These are phyloP conservation scores for Drosophila birchii DNA, from an alignment of 2,888 invertebrate genomes.

Conservation along the genomic window DNA sequence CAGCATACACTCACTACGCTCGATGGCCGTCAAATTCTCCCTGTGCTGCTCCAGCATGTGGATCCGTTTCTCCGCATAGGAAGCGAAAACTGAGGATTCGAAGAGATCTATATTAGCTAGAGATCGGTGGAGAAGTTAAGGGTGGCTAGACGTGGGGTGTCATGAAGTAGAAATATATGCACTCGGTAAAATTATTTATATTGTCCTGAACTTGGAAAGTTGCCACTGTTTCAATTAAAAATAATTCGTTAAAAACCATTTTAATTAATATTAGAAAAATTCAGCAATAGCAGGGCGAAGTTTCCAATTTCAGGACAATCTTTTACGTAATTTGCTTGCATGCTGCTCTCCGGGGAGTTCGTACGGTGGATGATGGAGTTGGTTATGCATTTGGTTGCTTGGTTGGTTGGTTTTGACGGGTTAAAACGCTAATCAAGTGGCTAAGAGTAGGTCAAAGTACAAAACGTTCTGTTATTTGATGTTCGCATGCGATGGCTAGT, in stretches of 20 bases:
- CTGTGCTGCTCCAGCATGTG: slow-evolving; percentile 79
- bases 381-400: slow-evolving; percentile 49
- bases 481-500: slow-evolving; percentile 63
- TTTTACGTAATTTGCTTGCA: slow-evolving; percentile 51
- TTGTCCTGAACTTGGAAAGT: slow-evolving; percentile 23
- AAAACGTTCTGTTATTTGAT: slow-evolving; percentile 30
- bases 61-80: slow-evolving; percentile 80
- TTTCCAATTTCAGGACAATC: slow-evolving; percentile 7
- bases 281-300: not conserved
- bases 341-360: slow-evolving; percentile 54
- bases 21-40: slow-evolving; percentile 77
- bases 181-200: not conserved
- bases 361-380: slow-evolving; percentile 33
- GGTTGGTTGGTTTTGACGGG: slow-evolving; percentile 15
- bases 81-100: slow-evolving; percentile 69
- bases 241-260: not conserved
- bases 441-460: slow-evolving; percentile 25
- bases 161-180: slow-evolving; percentile 29
- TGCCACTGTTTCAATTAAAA: not conserved
- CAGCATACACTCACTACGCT: slow-evolving; percentile 81
- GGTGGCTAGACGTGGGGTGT: slow-evolving; percentile 29
- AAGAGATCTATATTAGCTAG: not conserved
- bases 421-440: slow-evolving; percentile 36
- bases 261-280: not conserved
- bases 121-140: not conserved